phyloP scores from a whole-genome alignment of 2,888 invertebrate genomes.

The Pegoplata infirma region DNA sequence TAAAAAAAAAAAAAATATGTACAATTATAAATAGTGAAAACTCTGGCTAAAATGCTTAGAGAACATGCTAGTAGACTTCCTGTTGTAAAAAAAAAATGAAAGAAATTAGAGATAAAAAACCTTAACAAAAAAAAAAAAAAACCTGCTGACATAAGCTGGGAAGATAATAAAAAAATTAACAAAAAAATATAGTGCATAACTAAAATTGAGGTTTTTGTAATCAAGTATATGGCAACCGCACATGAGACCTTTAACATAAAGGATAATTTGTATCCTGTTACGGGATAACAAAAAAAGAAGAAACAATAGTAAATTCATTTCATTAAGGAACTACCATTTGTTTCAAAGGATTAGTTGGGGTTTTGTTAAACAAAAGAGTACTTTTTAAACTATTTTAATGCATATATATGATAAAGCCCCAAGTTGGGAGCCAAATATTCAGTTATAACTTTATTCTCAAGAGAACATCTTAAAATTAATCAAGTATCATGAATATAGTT shows the following conservation, averaged over 20 bases:
- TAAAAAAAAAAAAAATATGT: background rate
- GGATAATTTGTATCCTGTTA: background rate
- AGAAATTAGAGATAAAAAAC: background rate
- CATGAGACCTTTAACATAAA: background rate
- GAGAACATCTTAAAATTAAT: too few species aligned
- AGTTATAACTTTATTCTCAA: too few species aligned
- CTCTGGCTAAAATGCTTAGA: conserved; percentile 22
- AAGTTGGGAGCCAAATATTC: too few species aligned
- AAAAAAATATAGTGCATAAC: too few species aligned
- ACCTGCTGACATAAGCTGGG: background rate
- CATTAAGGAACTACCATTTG: too few species aligned
- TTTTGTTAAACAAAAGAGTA: too few species aligned
- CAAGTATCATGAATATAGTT: too few species aligned
- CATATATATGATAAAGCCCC: too few species aligned
- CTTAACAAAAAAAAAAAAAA: background rate
- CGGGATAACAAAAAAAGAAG: background rate
- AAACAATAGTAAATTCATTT: background rate
- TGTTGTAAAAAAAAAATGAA: conserved; percentile 29
- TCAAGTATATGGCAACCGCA: conserved; percentile 33
- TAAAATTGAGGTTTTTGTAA: conserved; percentile 23
- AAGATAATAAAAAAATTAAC: background rate
- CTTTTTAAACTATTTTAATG: too few species aligned
- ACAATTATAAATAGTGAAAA: conserved; percentile 34
- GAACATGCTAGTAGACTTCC: conserved; percentile 38
- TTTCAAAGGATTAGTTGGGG: too few species aligned